Conservation (phyloP, 2,888 invertebrate species). For the Watsonalla binaria region DNA sequence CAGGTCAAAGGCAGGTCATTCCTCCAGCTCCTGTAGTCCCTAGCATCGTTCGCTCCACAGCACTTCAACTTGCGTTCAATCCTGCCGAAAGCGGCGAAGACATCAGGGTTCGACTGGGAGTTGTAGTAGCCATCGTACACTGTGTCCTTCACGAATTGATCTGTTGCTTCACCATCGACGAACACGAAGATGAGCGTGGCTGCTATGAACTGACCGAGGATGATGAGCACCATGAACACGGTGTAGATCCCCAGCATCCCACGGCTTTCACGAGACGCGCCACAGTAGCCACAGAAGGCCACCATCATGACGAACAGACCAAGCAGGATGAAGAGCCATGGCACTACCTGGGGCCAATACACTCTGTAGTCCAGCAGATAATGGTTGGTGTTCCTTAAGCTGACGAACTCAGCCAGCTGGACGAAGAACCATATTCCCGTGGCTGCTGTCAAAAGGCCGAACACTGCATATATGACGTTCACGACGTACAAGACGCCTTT, state of each 20-base stretch:
- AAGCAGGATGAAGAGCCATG: constrained; percentile 70
- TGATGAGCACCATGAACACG: constrained; percentile 55
- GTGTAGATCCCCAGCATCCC: constrained; percentile 64
- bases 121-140: constrained; percentile 74
- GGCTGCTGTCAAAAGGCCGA: constrained; percentile 64
- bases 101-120: constrained; percentile 65
- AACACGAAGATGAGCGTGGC: constrained; percentile 67
- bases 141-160: constrained; percentile 67
- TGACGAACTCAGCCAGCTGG: constrained; percentile 64
- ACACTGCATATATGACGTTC: constrained; percentile 66
- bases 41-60: constrained; percentile 70
- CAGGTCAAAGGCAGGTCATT: constrained; percentile 67
- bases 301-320: constrained; percentile 63
- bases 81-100: constrained; percentile 59
- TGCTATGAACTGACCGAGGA: constrained; percentile 57
- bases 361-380: constrained; percentile 67
- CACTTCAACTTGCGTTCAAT: constrained; percentile 67
- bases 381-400: constrained; percentile 66
- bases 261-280: constrained; percentile 58
- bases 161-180: constrained; percentile 69
- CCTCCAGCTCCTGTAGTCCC: constrained; percentile 70
- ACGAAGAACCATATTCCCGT: constrained; percentile 74
- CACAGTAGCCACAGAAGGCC: constrained; percentile 68
- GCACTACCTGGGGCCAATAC: constrained; percentile 73
- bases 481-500: constrained; percentile 63